phyloP scores from a whole-genome alignment of 2,797 vertebrate genomes.

The Lutjanus argentimaculatus region DNA sequence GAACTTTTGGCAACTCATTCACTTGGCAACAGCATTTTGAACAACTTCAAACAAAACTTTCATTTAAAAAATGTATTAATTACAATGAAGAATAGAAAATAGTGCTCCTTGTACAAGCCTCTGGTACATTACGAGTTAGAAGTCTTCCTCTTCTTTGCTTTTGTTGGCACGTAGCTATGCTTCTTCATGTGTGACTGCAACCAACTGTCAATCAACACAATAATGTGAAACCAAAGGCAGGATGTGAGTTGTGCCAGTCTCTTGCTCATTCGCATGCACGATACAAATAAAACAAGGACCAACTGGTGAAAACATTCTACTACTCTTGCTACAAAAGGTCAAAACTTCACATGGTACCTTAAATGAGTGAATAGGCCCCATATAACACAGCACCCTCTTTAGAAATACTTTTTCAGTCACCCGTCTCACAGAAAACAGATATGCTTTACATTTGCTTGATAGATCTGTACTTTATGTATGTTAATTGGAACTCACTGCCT shows the following conservation, averaged over 20 bases:
- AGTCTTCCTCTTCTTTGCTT: not conserved
- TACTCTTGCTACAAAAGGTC: no score
- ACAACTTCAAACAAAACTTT: not conserved
- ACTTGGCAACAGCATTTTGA: not conserved
- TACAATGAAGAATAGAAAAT: not conserved
- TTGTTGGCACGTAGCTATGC: no score
- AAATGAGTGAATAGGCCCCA: no score
- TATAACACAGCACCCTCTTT: no score
- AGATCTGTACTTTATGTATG: no score
- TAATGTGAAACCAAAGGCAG: not conserved
- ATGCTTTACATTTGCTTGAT: no score
- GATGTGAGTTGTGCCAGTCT: not conserved
- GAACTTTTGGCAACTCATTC: not conserved
- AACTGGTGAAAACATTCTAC: not conserved
- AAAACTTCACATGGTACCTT: no score
- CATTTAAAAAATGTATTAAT: not conserved
- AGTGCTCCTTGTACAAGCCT: no score
- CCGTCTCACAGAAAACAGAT: no score
- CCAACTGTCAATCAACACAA: not conserved
- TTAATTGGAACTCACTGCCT: no score
- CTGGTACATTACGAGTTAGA: not conserved
- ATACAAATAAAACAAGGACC: not conserved
- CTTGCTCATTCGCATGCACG: not conserved
- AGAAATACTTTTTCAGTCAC: no score
- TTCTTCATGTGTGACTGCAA: not conserved